Evolutionary conservation across 1,140 invertebrate genomes (phyloP), one percentile per base, ranked within the genome.

Genomic region (Drosophila carrolli): DNA sequence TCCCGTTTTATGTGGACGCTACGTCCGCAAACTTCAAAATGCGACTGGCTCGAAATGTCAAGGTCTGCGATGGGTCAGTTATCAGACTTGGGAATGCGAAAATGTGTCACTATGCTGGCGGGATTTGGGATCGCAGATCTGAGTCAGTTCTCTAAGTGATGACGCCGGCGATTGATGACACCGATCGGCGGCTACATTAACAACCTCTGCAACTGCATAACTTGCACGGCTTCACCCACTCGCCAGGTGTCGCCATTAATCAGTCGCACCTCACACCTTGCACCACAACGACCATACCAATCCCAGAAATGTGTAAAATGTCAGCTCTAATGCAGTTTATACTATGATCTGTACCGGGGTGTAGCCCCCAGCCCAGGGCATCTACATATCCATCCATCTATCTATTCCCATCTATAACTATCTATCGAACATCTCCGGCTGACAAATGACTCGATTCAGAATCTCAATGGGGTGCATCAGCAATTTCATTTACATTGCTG

Each of bases 231-330:
- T 56, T 68, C 83, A 67, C 79, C 84, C 79, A 88, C 83, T 67
- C 56, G n/a, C 54, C 59, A 86, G 61, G 81, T 84, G 81, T 75
- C 54, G 81, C 81, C 66, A 84, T 84, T 85, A 84, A 84, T 84
- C 78, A 68, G 68, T 82, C 60, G 65, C 44, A 51, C 50, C 59
- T 53, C 70, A 19, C 58, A 59, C 48, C 19, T 23, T 41, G 27
- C 54, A 59, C 41, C 47, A 54, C 16, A 38, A 62, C 38, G 51
- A 55, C n/a, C 48, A 32, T 27, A 79, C 82, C 83, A 86, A 85
- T 79, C 79, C 83, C 76, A 73, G 47, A 89, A 86, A 83, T 82
- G 75, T 88, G 83, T 86, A 86, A 86, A 86, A 86, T 86, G 83
- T 76, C 83, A 86, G 83, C 79, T 46, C 74, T 67, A 46, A 68